Evolutionary conservation across 2,888 invertebrate species (phyloP).

Genomic region (Nipponacmea schrenckii): DNA sequence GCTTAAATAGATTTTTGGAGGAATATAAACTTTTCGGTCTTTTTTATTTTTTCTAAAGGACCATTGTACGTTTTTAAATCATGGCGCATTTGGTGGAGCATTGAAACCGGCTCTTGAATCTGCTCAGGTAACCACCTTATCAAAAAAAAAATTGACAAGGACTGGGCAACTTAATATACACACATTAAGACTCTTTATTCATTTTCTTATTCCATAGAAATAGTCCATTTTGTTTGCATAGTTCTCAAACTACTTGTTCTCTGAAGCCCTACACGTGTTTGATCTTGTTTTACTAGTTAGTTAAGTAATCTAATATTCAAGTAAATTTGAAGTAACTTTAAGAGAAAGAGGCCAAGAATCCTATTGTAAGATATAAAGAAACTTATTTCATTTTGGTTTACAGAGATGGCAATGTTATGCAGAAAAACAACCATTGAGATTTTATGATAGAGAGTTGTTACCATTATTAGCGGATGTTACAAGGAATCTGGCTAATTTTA

Average conservation of each 20-base stretch:
- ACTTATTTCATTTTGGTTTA: too few relatives aligned
- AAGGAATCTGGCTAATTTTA: conserved; percentile 59
- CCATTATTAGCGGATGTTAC: conserved; percentile 59
- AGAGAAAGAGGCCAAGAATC: too few relatives aligned
- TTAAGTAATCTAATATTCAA: too few relatives aligned
- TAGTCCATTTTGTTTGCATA: too few relatives aligned
- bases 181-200: not conserved
- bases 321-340: too few relatives aligned
- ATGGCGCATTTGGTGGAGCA: conserved; percentile 65
- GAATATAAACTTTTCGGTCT: too few relatives aligned
- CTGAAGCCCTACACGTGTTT: too few relatives aligned
- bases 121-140: conserved; percentile 49
- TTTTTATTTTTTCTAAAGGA: conserved; percentile 40
- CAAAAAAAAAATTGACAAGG: not conserved
- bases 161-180: not conserved
- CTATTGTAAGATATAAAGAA: too few relatives aligned
- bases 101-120: conserved; percentile 55
- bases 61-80: conserved; percentile 61
- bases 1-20: too few relatives aligned
- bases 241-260: too few relatives aligned
- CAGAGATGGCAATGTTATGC: conserved; percentile 61
- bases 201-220: not conserved
- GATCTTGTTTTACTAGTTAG: too few relatives aligned
- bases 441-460: conserved; percentile 62
- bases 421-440: conserved; percentile 62